Conservation (phyloP, 92 coral and sea anemone genomes). For the Parazoanthus darwini region DNA sequence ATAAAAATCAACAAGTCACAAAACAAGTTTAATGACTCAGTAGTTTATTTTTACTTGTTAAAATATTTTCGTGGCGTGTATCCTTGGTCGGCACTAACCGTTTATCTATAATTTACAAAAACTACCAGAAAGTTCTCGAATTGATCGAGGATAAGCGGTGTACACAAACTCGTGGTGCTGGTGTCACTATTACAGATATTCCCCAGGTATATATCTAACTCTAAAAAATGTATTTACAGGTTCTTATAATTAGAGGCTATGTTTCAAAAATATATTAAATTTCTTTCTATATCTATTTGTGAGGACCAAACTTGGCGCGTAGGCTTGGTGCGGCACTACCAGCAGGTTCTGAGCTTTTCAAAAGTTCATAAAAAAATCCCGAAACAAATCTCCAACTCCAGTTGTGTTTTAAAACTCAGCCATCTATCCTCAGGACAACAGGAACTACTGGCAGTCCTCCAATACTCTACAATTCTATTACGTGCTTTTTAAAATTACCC, state of each 20-base stretch:
- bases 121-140: background rate
- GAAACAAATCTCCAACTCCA: background rate
- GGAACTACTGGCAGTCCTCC: background rate
- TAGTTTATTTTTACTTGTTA: slow-evolving; percentile 31
- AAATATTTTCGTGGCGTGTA: slow-evolving; percentile 23
- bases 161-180: slow-evolving; percentile 3
- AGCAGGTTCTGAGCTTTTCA: background rate
- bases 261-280: slow-evolving; percentile 69
- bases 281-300: slow-evolving; percentile 54
- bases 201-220: slow-evolving; percentile 27
- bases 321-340: background rate
- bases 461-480: background rate
- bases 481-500: slow-evolving; percentile 7
- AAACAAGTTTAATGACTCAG: slow-evolving; percentile 4
- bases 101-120: slow-evolving; percentile 22
- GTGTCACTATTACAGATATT: background rate
- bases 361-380: background rate
- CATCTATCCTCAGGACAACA: too few relatives aligned
- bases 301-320: background rate
- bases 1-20: background rate
- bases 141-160: background rate
- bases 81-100: slow-evolving; percentile 6
- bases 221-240: slow-evolving; percentile 35
- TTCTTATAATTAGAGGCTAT: slow-evolving; percentile 41
- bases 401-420: background rate